These are phyloP conservation scores for Sphaerophoria rueppellii DNA, from an alignment of 2,888 invertebrate genomes.

Conservation along the genomic window DNA sequence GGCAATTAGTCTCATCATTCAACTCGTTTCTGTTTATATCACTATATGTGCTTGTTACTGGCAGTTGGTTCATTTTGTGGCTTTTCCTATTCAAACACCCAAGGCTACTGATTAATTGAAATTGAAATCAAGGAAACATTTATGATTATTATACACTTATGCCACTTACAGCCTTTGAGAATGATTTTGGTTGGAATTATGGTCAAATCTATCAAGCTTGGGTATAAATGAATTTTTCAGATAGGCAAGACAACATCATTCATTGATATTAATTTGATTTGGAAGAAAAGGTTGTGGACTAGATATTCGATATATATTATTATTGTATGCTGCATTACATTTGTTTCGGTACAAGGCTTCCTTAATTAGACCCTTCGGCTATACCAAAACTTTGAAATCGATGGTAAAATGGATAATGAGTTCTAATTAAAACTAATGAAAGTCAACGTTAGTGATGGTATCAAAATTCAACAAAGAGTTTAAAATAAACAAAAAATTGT, in stretches of 20 bases:
- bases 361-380: too few species aligned
- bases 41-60: neutral
- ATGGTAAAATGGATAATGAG: too few species aligned
- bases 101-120: constrained; percentile 2
- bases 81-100: neutral
- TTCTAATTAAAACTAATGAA: too few species aligned
- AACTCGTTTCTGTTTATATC: neutral
- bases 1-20: constrained; percentile 1
- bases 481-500: too few species aligned
- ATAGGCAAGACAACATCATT: neutral
- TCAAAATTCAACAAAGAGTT: too few species aligned
- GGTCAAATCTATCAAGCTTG: neutral
- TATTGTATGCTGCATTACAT: too few species aligned
- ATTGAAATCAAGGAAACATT: constrained; percentile 10
- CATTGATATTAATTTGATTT: constrained; percentile 15
- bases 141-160: neutral
- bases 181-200: neutral
- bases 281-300: too few species aligned
- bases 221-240: neutral
- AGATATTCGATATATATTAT: too few species aligned
- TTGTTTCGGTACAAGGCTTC: too few species aligned
- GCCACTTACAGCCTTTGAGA: too few species aligned
- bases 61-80: neutral
- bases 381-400: too few species aligned
- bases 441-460: too few species aligned